Base-by-base conservation (phyloP, 2,113 vertebrate genomes). In the Phyllostomus discolor region DNA sequence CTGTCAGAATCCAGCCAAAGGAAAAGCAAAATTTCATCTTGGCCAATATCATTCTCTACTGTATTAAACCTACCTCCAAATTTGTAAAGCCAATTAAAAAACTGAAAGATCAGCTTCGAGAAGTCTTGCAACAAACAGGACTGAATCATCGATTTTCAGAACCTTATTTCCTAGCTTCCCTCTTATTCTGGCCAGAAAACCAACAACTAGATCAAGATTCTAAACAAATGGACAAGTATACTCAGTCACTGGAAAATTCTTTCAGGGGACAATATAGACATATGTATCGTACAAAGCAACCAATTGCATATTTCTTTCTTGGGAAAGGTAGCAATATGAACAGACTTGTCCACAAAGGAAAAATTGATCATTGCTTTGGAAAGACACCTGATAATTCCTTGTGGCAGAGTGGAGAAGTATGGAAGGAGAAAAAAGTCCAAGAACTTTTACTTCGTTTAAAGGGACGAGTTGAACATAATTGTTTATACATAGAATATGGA, bases 1-100 rank as follows among this genome's bases (percentile, higher is more conserved):
- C 0, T 98, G 97, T 94, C n/a, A 50, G 10, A 97, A 83, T 46
- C 73, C 79, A 88, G 54, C n/a, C 19, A 95, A 98, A 92, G 95
- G 97, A 97, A 85, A 98, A 98, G 97, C 97, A 97, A 97, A 99
- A 98, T 96, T 98, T 98, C 15, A 98, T 98, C 85, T 97, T 99
- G 94, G 97, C 98, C 91, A 98, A 97, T 73, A 82, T 98, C 84
- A 95, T 98, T 88, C 98, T 99, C 57, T 97, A 97, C 24, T 98
- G 98, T 92, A 90, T 99, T 96, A 98, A 97, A 76, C 97, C 98
- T 41, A 90, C 79, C 48, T 98, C 98, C 38, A 38, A 84, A 33
- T 59, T 79, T 28, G 88, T 98, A 33, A 14, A 17, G 12, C 11
- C 80, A 94, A n/a, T 90, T 41, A 62, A 97, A 64, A 84, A 41